phyloP scores from a whole-genome alignment of 2,888 invertebrate species.

The Eupithecia pulchellata region DNA sequence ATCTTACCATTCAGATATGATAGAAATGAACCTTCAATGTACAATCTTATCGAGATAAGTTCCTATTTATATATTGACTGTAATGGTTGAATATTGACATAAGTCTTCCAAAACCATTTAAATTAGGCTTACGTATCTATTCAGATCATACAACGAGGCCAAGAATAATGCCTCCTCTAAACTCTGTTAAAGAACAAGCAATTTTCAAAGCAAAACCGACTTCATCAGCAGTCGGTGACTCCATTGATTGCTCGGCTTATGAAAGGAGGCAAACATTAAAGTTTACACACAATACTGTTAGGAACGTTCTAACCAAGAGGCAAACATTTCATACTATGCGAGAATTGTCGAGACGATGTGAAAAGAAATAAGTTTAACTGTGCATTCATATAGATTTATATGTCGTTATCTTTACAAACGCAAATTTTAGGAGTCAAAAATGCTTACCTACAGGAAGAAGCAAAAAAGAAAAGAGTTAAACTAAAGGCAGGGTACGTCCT shows the following conservation, averaged over 20 bases:
- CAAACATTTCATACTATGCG: slow-evolving; percentile 31
- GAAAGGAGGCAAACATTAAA: slow-evolving; percentile 16
- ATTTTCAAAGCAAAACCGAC: not conserved
- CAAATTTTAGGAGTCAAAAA: not conserved
- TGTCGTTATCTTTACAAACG: not conserved
- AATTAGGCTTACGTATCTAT: not conserved
- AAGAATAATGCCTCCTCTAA: not conserved
- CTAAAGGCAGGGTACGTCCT: not conserved
- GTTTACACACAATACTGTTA: slow-evolving; percentile 19
- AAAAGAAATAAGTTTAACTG: slow-evolving; percentile 2
- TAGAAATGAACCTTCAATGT: not conserved
- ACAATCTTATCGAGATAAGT: not conserved
- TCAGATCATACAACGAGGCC: not conserved
- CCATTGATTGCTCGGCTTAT: slow-evolving; percentile 15
- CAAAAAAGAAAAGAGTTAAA: not conserved
- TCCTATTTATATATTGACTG: not conserved
- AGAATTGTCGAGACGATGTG: slow-evolving; percentile 19
- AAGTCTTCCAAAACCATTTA: not conserved
- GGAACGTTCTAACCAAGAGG: slow-evolving; percentile 12
- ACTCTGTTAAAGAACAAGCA: not conserved
- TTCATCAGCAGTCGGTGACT: not conserved
- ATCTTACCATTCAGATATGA: not conserved
- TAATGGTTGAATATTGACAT: not conserved
- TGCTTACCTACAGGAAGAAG: not conserved
- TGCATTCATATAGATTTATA: not conserved